Percentiles rank a stretch among this genome's conserved stretches.
Conservation (phyloP, 2,797 vertebrate species). For the Sebastes umbrosus region DNA sequence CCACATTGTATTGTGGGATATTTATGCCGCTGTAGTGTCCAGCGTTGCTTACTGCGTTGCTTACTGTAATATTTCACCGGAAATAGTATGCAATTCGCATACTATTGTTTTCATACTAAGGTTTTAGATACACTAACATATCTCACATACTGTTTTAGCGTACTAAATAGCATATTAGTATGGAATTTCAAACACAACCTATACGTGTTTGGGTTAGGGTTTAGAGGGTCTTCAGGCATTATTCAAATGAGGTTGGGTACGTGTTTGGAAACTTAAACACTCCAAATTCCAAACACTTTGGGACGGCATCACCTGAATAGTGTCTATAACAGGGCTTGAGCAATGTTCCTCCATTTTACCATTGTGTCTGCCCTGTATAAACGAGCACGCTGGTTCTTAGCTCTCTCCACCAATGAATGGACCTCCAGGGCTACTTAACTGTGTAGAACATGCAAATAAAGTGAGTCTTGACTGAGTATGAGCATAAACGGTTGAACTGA, state of each 20-base stretch:
- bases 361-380: background rate
- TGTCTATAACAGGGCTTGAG: background rate
- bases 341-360: background rate
- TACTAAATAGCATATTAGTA: background rate
- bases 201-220: background rate
- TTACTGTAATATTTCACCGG: background rate
- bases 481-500: background rate
- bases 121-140: background rate
- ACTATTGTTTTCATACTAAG: background rate
- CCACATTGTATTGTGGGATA: no score
- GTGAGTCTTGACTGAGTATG: background rate
- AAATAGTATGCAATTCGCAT: background rate
- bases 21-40: no score
- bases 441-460: slow-evolving; percentile 10
- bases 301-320: background rate
- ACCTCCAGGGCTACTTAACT: slow-evolving; percentile 2
- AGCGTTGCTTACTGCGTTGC: no score
- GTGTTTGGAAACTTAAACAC: background rate
- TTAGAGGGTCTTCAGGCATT: background rate
- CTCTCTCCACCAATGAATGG: background rate
- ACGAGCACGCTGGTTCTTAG: background rate
- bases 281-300: background rate
- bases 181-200: background rate
- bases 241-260: background rate
- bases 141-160: background rate